These are phyloP conservation scores for Dicycla oo DNA, from an alignment of 2,888 invertebrate species.

Conservation along the genomic window DNA sequence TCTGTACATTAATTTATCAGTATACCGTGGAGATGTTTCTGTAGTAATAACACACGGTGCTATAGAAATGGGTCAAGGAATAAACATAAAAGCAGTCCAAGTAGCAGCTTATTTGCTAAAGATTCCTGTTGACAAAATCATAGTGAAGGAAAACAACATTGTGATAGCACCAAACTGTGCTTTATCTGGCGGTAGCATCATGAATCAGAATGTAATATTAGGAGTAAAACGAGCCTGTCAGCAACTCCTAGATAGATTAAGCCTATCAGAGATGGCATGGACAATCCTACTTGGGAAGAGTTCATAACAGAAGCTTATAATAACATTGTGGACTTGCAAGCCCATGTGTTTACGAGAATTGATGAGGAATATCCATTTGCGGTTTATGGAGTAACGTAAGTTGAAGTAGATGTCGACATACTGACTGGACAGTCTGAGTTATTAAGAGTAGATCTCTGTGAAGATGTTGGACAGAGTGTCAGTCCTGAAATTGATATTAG, in stretches of 20 bases:
- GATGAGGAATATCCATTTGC: conserved; percentile 31
- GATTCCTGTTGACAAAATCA: conserved; percentile 39
- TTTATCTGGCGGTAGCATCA: conserved; percentile 52
- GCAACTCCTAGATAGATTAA: conserved; percentile 69
- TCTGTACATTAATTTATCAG: conserved; percentile 86
- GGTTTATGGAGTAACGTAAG: conserved; percentile 71
- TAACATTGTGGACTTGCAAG: conserved; percentile 88
- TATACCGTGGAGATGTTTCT: conserved; percentile 92
- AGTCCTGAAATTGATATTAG: conserved; percentile 72
- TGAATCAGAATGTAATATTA: conserved; percentile 81
- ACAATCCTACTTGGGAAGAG: conserved; percentile 88
- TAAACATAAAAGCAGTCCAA: conserved; percentile 94
- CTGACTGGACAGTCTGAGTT: conserved; percentile 93
- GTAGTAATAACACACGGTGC: conserved; percentile 92
- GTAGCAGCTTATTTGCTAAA: conserved; percentile 74
- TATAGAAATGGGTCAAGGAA: conserved; percentile 93
- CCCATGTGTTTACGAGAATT: conserved; percentile 92
- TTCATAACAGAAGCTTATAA: conserved; percentile 88
- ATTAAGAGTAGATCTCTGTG: conserved; percentile 92
- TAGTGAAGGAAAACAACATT: conserved; percentile 47
- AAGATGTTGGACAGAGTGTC: conserved; percentile 93
- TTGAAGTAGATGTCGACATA: conserved; percentile 74
- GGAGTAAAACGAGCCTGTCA: conserved; percentile 69
- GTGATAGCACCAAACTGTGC: conserved; percentile 48
- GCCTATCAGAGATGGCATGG: conserved; percentile 85